These are phyloP conservation scores for Lophotis ruficrista DNA, from an alignment of 2,113 vertebrate genomes.

Conservation along the genomic window DNA sequence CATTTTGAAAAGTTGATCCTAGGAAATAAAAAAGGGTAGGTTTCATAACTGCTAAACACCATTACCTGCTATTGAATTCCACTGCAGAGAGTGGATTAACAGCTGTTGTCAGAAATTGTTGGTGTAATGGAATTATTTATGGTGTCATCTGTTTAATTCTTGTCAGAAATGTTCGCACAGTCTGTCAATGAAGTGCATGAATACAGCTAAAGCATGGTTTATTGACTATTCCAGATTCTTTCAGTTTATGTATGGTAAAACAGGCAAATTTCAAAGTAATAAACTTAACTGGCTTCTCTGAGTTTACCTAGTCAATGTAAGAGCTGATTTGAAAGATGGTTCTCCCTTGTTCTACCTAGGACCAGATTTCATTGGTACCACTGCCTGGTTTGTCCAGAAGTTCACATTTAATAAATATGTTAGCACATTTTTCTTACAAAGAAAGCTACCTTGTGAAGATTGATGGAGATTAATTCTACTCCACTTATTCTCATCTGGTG, in stretches of 20 bases:
- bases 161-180: constrained; percentile 47
- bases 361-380: neutral
- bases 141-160: constrained; percentile 61
- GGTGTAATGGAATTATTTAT: constrained; percentile 67
- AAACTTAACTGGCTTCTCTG: neutral
- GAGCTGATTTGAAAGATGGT: neutral
- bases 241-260: neutral
- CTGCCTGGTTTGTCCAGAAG: neutral
- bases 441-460: neutral
- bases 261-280: neutral
- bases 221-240: constrained; percentile 18
- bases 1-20: neutral
- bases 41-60: neutral
- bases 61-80: constrained; percentile 21
- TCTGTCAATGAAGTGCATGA: constrained; percentile 51
- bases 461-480: neutral
- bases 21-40: neutral
- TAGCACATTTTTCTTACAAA: neutral
- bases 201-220: constrained; percentile 21
- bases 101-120: constrained; percentile 63
- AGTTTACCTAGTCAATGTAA: neutral
- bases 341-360: neutral
- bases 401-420: neutral
- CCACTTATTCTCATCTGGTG: neutral
- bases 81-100: neutral